These are phyloP conservation scores for Halocynthia aurantium DNA, from an alignment of 23 tunicate species.

Conservation along the genomic window DNA sequence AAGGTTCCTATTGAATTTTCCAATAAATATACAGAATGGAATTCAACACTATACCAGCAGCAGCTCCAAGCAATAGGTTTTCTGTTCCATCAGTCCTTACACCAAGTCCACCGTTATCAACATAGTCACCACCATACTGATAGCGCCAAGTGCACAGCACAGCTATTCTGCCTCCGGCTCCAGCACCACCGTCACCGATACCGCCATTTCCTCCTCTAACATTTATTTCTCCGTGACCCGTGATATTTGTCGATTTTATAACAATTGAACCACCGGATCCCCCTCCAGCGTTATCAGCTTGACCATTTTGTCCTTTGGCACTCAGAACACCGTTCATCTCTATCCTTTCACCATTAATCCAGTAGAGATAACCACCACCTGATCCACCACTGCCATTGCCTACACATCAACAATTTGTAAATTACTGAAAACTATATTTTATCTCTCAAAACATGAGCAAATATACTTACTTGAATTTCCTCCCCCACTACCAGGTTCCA, in stretches of 20 bases:
- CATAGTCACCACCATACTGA: constrained; percentile 21
- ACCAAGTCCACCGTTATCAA: constrained; percentile 22
- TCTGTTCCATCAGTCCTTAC: not conserved
- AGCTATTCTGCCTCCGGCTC: constrained; percentile 32
- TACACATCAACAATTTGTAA: not conserved
- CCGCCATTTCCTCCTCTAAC: constrained; percentile 24
- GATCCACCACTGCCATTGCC: constrained; percentile 14
- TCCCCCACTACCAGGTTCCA: constrained; percentile 25
- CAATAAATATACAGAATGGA: not conserved
- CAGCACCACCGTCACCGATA: constrained; percentile 14
- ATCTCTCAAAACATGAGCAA: too few species aligned
- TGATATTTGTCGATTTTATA: constrained; percentile 22
- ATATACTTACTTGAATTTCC: constrained; percentile 17
- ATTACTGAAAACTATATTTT: too few species aligned
- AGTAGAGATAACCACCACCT: constrained; percentile 23
- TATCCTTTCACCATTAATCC: constrained; percentile 15
- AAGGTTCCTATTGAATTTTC: not conserved
- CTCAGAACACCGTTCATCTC: constrained; percentile 27
- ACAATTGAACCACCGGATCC: constrained; percentile 28
- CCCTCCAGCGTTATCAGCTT: constrained; percentile 17
- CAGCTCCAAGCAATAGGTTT: constrained; percentile 2
- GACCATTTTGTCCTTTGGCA: constrained; percentile 12
- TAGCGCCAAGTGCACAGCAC: constrained; percentile 20
- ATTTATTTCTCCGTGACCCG: constrained; percentile 29
- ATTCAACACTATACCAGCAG: constrained; percentile 8